A percentile compares a stretch with the other conserved stretches of the same genome.
Conservation (phyloP, 2,113 vertebrate species). For the Urocynchramus pylzowi region DNA sequence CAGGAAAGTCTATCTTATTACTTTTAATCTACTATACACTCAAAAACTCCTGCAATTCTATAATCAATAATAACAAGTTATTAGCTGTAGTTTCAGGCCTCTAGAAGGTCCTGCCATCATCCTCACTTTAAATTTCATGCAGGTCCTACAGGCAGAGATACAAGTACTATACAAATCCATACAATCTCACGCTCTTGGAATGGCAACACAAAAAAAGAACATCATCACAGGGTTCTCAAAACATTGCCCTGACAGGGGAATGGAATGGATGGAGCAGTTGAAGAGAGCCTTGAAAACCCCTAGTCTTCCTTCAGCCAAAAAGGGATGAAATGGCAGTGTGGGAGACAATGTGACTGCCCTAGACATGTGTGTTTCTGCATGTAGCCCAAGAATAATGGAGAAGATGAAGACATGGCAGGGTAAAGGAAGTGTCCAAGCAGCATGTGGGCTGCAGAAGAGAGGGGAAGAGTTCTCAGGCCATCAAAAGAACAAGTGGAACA, state of each 20-base stretch:
- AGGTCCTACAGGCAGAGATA: not conserved
- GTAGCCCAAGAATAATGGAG: accelerated
- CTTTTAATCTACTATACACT: not conserved
- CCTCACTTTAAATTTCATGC: not conserved
- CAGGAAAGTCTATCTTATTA: not conserved
- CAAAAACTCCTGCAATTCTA: not conserved
- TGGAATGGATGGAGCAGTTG: accelerated
- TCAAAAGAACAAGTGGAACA: not conserved
- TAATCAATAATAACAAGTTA: not conserved
- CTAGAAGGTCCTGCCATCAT: not conserved
- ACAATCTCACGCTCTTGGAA: not conserved
- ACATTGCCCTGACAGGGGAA: not conserved
- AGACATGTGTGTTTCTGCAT: accelerated
- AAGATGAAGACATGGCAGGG: not conserved
- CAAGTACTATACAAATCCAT: accelerated
- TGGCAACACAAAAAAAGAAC: not conserved
- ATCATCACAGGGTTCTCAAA: not conserved
- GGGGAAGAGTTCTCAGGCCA: not conserved
- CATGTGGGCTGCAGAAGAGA: accelerated
- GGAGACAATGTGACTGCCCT: not conserved
- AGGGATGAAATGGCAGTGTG: accelerated
- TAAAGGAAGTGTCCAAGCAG: not conserved
- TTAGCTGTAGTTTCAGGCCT: not conserved
- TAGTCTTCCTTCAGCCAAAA: not conserved
- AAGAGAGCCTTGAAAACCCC: not conserved